A percentile compares a stretch with the other conserved stretches of the same genome.
These are phyloP conservation scores for Scatophagus argus DNA, from an alignment of 2,113 vertebrate genomes.

Conservation along the genomic window DNA sequence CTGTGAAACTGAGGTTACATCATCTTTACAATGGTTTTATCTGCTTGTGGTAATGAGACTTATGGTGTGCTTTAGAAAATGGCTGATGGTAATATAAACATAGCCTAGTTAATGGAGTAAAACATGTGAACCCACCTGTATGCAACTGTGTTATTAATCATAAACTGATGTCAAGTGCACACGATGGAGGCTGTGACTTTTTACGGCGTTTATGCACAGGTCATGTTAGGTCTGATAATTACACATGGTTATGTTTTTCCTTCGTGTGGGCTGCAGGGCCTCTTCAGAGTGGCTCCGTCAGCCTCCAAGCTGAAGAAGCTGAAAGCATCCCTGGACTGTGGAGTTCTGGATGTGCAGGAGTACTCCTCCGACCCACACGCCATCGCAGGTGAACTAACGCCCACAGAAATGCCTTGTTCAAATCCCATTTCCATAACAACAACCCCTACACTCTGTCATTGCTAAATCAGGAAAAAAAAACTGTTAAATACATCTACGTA, in stretches of 20 bases:
- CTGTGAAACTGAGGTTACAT: not conserved
- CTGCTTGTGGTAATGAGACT: not conserved
- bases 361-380: slow-evolving; percentile 97
- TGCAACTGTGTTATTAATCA: not conserved
- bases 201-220: not conserved
- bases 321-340: slow-evolving; percentile 97
- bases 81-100: not conserved
- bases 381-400: slow-evolving; percentile 91
- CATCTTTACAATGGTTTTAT: not conserved
- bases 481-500: not conserved
- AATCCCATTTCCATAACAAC: slow-evolving; percentile 63
- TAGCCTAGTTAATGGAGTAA: not conserved
- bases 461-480: slow-evolving; percentile 17
- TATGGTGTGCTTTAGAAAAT: not conserved
- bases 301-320: slow-evolving; percentile 99
- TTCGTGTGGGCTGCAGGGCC: slow-evolving; percentile 85
- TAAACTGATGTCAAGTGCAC: not conserved
- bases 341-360: slow-evolving; percentile 96
- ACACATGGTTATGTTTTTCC: slow-evolving; percentile 40
- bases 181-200: not conserved
- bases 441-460: slow-evolving; percentile 24
- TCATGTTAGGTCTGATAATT: slow-evolving; percentile 30
- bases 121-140: not conserved
- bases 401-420: slow-evolving; percentile 47
- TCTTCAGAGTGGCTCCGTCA: slow-evolving; percentile 96